Evolutionary conservation across 2,888 invertebrate genomes (phyloP).

Genomic region (Monoplex corrugatus): DNA sequence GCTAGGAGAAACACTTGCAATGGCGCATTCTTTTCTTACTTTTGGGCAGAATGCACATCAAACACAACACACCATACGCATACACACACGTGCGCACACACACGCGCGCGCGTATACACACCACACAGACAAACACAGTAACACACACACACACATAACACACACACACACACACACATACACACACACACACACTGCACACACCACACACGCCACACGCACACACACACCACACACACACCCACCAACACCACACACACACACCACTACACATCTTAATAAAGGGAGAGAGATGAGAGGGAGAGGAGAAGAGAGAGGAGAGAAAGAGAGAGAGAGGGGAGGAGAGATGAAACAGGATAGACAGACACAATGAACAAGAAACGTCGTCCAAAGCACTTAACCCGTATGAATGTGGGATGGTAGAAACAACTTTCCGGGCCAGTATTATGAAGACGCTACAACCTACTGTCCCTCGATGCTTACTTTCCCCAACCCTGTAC

Average conservation of each 20-base stretch:
- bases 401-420: no score
- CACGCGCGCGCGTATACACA: not conserved
- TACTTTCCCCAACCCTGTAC: no score
- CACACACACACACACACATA: no score
- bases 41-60: not conserved
- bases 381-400: no score
- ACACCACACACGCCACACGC: not conserved
- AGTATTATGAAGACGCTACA: no score
- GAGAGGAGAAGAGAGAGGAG: not conserved
- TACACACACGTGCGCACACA: not conserved
- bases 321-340: not conserved
- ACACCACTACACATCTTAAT: not conserved
- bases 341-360: not conserved
- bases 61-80: not conserved
- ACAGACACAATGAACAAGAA: not conserved
- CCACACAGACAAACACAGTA: not conserved
- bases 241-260: not conserved
- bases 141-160: no score
- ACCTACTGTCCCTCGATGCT: no score
- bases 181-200: no score
- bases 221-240: not conserved
- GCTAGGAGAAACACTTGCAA: no score
- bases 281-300: not conserved
- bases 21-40: not conserved
- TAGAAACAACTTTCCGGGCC: no score